Conservation (phyloP, 1,140 invertebrate species). For the Dolichoris vasculosae region DNA sequence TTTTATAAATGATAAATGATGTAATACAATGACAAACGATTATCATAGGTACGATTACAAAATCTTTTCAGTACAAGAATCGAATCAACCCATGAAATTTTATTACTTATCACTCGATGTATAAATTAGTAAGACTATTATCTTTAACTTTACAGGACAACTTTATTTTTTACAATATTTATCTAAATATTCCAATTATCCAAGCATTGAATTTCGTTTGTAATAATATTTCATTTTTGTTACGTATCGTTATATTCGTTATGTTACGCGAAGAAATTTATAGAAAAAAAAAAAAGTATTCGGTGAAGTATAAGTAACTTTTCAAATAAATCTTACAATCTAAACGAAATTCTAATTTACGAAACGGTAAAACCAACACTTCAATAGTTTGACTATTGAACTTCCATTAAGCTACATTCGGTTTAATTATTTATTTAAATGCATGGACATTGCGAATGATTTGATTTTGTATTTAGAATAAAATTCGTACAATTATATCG, state of each 20-base stretch:
- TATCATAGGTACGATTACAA: constrained; percentile 24
- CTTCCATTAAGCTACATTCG: no score
- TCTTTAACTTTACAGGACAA: neutral
- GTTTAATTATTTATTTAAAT: no score
- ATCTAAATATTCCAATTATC: neutral
- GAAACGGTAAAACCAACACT: neutral
- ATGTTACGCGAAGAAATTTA: neutral
- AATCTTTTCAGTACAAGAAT: constrained; percentile 24
- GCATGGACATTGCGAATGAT: no score
- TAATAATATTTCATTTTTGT: neutral
- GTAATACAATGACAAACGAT: constrained; percentile 36
- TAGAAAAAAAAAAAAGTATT: neutral
- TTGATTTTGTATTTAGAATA: no score
- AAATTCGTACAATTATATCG: no score
- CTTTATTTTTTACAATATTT: neutral
- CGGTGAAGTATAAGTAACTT: neutral
- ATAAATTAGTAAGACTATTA: neutral
- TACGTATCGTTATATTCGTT: neutral
- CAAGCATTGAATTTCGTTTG: neutral
- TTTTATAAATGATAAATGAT: constrained; percentile 41
- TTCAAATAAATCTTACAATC: neutral
- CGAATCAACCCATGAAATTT: neutral
- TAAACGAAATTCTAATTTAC: neutral
- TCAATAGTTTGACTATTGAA: neutral
- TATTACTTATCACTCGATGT: constrained; percentile 4